Evolutionary conservation across 1,140 invertebrate genomes (phyloP).

Genomic region (Chionoecetes opilio): DNA sequence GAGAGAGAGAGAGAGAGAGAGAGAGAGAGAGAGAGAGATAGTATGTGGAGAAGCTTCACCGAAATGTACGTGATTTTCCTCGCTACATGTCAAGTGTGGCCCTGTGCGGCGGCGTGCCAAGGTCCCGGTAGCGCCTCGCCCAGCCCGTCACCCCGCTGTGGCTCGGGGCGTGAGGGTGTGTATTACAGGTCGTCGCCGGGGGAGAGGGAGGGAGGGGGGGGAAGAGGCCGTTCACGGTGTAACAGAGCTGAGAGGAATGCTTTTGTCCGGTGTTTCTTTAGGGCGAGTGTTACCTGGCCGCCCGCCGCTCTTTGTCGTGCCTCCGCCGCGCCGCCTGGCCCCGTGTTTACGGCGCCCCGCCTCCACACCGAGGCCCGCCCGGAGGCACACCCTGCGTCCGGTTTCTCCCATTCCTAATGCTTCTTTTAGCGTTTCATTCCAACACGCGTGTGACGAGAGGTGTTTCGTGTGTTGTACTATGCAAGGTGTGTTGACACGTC

Average conservation of each 20-base stretch:
- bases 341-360: background rate
- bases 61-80: background rate
- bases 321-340: background rate
- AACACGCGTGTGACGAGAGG: too few relatives aligned
- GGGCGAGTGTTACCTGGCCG: constrained; percentile 25
- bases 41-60: background rate
- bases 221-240: background rate
- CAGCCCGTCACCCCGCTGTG: background rate
- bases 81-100: background rate
- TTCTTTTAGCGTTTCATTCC: background rate
- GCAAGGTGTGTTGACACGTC: background rate
- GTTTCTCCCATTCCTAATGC: background rate
- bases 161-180: background rate
- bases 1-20: too few relatives aligned
- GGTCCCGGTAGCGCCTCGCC: background rate
- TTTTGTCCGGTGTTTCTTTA: constrained; percentile 41
- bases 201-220: background rate
- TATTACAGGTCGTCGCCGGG: background rate
- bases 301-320: constrained; percentile 12
- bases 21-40: too few relatives aligned
- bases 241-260: constrained; percentile 40
- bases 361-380: background rate
- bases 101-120: background rate
- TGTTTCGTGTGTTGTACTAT: too few relatives aligned
- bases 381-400: background rate